Evolutionary conservation across 2,113 vertebrate genomes (phyloP).

Genomic region (Hyla sarda): DNA sequence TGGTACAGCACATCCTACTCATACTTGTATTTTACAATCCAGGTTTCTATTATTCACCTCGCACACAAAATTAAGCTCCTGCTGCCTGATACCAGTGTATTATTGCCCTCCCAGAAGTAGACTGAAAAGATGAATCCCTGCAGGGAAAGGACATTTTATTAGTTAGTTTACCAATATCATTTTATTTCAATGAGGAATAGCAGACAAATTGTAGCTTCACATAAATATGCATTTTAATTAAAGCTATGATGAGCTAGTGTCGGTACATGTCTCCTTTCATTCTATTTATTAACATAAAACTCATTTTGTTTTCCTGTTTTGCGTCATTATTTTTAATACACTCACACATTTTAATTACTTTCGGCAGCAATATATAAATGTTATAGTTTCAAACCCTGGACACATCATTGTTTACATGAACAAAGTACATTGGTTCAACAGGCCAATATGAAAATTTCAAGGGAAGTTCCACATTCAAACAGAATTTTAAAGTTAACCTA

Average conservation of each 20-base stretch:
- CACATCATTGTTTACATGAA: constrained; percentile 12
- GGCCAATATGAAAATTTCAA: not conserved
- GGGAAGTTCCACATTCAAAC: not conserved
- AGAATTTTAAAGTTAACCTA: too few species aligned
- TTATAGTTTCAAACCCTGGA: not conserved
- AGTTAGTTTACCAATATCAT: constrained; percentile 7
- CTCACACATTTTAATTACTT: constrained; percentile 22
- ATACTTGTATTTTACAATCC: constrained; percentile 36
- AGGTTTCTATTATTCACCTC: constrained; percentile 44
- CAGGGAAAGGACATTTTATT: not conserved
- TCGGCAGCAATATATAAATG: not conserved
- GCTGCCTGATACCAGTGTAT: constrained; percentile 36
- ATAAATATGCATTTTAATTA: constrained; percentile 44
- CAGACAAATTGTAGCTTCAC: not conserved
- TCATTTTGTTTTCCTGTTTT: constrained; percentile 25
- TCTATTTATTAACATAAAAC: constrained; percentile 42
- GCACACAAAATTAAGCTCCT: constrained; percentile 47
- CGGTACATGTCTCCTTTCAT: constrained; percentile 9
- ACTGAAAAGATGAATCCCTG: constrained; percentile 5
- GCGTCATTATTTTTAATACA: not conserved
- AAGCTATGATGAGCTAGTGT: constrained; percentile 11
- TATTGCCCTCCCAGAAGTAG: constrained; percentile 18
- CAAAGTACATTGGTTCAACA: not conserved
- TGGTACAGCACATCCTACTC: not conserved
- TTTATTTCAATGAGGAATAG: constrained; percentile 10